Evolutionary conservation across 2,888 invertebrate genomes (phyloP).

Genomic region (Lutraria lutraria): DNA sequence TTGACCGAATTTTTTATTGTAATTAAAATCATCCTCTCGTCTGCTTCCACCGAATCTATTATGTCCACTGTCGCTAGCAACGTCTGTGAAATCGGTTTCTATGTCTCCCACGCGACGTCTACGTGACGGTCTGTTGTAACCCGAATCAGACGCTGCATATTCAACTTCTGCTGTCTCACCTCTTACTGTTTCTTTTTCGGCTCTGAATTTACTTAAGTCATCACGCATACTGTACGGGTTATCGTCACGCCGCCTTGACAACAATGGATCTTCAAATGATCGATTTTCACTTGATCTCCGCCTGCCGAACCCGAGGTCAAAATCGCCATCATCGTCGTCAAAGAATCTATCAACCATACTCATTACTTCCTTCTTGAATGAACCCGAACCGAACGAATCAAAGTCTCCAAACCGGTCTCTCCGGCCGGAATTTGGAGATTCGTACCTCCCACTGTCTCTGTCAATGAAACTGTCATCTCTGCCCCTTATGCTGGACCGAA

Average conservation of each 20-base stretch:
- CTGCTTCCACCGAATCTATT: conserved; percentile 31
- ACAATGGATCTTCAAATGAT: neutral
- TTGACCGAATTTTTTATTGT: neutral
- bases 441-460: neutral
- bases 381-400: conserved; percentile 27
- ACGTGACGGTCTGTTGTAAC: conserved; percentile 21
- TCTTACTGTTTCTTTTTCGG: conserved; percentile 19
- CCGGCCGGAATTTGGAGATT: neutral
- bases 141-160: conserved; percentile 63
- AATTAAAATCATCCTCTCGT: neutral
- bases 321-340: conserved; percentile 61
- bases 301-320: conserved; percentile 42
- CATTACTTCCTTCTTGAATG: conserved; percentile 57
- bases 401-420: conserved; percentile 33
- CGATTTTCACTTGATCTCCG: neutral
- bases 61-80: conserved; percentile 57
- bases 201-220: conserved; percentile 54
- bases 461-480: conserved; percentile 55
- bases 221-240: conserved; percentile 62
- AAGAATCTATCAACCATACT: conserved; percentile 60
- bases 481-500: conserved; percentile 46
- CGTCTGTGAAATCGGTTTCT: conserved; percentile 49
- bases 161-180: conserved; percentile 23
- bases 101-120: neutral
- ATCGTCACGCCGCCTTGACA: conserved; percentile 28